A percentile compares a stretch with the other conserved stretches of the same genome.
Evolutionary conservation across 2,888 invertebrate genomes (phyloP).

Genomic region (Acanthosepion lycidas): DNA sequence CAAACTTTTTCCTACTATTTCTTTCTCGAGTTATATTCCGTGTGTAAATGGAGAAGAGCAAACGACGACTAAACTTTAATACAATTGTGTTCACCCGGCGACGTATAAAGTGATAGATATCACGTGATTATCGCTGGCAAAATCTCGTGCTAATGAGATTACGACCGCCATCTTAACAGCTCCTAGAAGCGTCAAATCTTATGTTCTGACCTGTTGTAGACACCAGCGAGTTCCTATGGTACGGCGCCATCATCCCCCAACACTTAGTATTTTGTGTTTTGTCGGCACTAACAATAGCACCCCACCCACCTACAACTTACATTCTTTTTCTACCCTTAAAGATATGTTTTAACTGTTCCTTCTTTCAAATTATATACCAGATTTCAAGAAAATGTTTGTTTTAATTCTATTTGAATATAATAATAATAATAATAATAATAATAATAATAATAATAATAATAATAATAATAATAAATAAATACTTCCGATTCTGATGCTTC

Average conservation of each 20-base stretch:
- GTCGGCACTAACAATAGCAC: background rate
- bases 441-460: background rate
- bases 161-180: constrained; percentile 21
- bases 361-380: background rate
- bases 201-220: constrained; percentile 33
- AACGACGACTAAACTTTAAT: constrained; percentile 6
- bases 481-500: background rate
- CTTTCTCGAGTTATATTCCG: background rate
- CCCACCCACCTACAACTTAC: background rate
- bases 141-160: background rate
- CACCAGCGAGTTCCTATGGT: background rate
- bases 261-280: background rate
- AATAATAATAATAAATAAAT: background rate
- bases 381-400: background rate
- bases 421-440: background rate
- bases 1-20: background rate
- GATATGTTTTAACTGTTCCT: background rate
- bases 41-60: background rate
- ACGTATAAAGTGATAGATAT: constrained; percentile 13
- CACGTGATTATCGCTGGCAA: constrained; percentile 8
- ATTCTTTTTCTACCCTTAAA: background rate
- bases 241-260: background rate
- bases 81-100: constrained; percentile 33
- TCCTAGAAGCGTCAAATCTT: constrained; percentile 33
- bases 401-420: background rate